Evolutionary conservation across 1,140 invertebrate species (phyloP), one percentile per base, ranked within the genome.

Genomic region (Leptinotarsa lineolata): DNA sequence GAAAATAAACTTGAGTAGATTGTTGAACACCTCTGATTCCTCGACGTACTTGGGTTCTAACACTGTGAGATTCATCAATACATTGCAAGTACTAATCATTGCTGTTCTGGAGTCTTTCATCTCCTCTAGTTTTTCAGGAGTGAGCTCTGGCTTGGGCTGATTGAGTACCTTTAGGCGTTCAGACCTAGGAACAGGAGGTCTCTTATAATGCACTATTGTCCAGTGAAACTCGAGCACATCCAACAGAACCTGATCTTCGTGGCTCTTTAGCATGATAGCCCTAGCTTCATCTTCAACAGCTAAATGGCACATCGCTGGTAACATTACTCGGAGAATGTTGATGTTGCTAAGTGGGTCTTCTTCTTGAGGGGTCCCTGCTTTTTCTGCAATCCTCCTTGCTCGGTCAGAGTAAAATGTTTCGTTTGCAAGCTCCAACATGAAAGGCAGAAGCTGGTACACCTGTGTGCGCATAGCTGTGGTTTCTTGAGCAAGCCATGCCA

Each of bases 61-160:
- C 1, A 97, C 95, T 15, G 93, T 93, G 0, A 97, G 89, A 80
- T 97, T 97, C 93, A 97, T 95, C 59, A 97, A 91, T 61, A 96
- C 91, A 79, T 96, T 96, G 84, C 95, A 96, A 2, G 95, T 89
- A 70, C 94, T 94, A 21, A 94, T 91, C 87, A 97, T 93, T 0
- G 94, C 93, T 8, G 89, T 86, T 69, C 93, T 89, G 0, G 93
- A 94, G 81, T 94, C 92, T 79, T 92, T 92, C 91, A 94, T 94
- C 76, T 94, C 91, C 78, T 93, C 92, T 68, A 93, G 82, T 64
- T 92, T 83, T 79, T 91, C 87, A 2, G 91, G 89, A 54, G 92
- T 91, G 54, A 93, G 81, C 77, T 93, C 91, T 63, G 91, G 91
- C 80, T 91, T 90, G 2, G 92, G 92, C 80, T 93, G 90, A 76